A percentile compares a stretch with the other conserved stretches of the same genome.
Conservation (phyloP, 2,888 invertebrate genomes). For the Pseudococcus jackbeardsleyi region DNA sequence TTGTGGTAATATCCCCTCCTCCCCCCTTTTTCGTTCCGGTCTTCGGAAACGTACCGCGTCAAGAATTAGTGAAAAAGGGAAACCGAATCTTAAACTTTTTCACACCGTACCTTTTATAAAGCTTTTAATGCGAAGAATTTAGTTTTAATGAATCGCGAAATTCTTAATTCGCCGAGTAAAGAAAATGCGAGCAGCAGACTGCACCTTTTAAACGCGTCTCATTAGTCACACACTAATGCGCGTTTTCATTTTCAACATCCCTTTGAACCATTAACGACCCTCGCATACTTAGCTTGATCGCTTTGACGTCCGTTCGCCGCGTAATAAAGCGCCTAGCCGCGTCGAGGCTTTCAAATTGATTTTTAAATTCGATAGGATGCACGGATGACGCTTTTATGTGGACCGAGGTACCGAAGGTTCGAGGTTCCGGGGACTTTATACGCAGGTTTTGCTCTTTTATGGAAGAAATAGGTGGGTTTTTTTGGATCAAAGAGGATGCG, state of each 20-base stretch:
- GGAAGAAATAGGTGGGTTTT: too few relatives aligned
- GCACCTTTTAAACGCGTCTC: constrained; percentile 48
- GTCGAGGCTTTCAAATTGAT: constrained; percentile 9
- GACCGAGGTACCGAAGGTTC: neutral
- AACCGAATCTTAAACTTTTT: constrained; percentile 38
- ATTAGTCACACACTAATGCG: constrained; percentile 49
- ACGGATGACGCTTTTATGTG: neutral
- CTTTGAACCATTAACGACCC: constrained; percentile 49
- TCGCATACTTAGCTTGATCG: constrained; percentile 34
- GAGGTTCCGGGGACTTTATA: too few relatives aligned
- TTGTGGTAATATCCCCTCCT: neutral
- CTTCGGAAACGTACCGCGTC: neutral
- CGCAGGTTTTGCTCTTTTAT: too few relatives aligned
- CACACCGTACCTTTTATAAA: neutral
- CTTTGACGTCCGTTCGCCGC: neutral
- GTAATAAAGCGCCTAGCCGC: neutral
- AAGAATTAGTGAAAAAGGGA: neutral
- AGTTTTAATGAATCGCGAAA: constrained; percentile 52
- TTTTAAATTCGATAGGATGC: constrained; percentile 16
- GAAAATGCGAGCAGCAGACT: constrained; percentile 17
- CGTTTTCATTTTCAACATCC: constrained; percentile 47
- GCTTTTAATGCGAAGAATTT: constrained; percentile 41
- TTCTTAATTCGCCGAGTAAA: constrained; percentile 54
- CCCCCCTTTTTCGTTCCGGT: too few relatives aligned
- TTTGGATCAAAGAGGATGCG: too few relatives aligned